These are phyloP conservation scores for Sphyrna mokarran DNA, from an alignment of 2,113 vertebrate genomes.

Conservation along the genomic window DNA sequence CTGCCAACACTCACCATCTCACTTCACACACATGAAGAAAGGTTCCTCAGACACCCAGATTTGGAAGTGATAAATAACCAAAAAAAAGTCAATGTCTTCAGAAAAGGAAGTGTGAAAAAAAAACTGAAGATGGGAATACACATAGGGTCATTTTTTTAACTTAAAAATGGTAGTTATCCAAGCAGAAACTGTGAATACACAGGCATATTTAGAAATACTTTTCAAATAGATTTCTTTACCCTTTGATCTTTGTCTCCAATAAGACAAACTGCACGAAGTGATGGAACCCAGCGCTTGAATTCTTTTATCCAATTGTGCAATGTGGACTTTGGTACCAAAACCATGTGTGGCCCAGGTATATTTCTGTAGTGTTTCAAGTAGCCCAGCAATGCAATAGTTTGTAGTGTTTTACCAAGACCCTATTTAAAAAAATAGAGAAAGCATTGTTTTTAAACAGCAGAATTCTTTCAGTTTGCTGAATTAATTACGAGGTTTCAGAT, in stretches of 20 bases:
- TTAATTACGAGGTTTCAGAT: not conserved
- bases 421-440: conserved; percentile 46
- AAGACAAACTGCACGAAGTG: conserved; percentile 75
- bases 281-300: conserved; percentile 82
- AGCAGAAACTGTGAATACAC: not conserved
- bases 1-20: not conserved
- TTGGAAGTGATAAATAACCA: not conserved
- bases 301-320: conserved; percentile 87
- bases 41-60: not conserved
- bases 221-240: conserved; percentile 55
- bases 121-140: not conserved
- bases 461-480: not conserved
- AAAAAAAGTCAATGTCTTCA: not conserved
- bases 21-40: not conserved
- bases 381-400: conserved; percentile 77
- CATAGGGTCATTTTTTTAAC: not conserved
- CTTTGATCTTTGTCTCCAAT: conserved; percentile 77
- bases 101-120: not conserved
- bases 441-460: not conserved
- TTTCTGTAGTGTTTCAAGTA: conserved; percentile 83
- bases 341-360: conserved; percentile 83
- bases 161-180: not conserved
- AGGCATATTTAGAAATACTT: not conserved
- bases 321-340: conserved; percentile 81
- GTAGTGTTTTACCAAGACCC: conserved; percentile 82